Evolutionary conservation across 2,113 vertebrate genomes (phyloP).

Genomic region (Sterrhoptilus dennistouni): DNA sequence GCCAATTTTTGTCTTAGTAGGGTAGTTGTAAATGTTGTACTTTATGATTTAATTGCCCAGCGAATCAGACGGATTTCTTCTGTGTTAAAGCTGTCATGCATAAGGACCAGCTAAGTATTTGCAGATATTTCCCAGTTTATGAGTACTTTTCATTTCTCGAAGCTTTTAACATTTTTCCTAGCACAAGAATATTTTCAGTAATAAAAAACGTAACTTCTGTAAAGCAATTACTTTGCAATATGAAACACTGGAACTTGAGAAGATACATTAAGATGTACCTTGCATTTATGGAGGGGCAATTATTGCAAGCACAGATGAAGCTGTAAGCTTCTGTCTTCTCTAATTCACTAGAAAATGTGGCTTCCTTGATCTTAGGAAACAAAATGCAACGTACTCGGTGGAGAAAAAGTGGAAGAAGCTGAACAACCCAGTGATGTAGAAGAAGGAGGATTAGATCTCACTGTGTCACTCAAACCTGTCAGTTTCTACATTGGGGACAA

Average conservation of each 20-base stretch:
- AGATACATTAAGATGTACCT: background rate
- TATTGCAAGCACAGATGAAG: background rate
- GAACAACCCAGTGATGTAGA: slow-evolving; percentile 90
- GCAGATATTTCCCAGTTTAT: background rate
- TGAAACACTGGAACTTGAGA: background rate
- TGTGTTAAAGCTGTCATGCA: background rate
- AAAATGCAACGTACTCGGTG: slow-evolving; percentile 70
- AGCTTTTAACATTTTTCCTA: background rate
- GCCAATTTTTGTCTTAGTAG: background rate
- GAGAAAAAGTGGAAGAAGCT: slow-evolving; percentile 74
- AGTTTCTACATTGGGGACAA: slow-evolving; percentile 87
- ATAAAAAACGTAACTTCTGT: background rate
- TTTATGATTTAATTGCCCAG: background rate
- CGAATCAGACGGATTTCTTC: background rate
- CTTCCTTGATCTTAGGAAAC: slow-evolving; percentile 73
- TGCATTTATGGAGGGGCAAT: background rate
- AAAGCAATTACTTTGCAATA: background rate
- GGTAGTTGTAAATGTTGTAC: background rate
- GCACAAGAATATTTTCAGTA: background rate
- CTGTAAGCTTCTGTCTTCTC: background rate
- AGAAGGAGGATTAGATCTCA: slow-evolving; percentile 93
- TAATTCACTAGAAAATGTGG: background rate
- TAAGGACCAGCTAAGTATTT: background rate
- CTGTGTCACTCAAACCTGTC: slow-evolving; percentile 86
- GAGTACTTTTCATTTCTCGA: background rate